phyloP scores from a whole-genome alignment of 2,888 invertebrate genomes.

The Candidula unifasciata region DNA sequence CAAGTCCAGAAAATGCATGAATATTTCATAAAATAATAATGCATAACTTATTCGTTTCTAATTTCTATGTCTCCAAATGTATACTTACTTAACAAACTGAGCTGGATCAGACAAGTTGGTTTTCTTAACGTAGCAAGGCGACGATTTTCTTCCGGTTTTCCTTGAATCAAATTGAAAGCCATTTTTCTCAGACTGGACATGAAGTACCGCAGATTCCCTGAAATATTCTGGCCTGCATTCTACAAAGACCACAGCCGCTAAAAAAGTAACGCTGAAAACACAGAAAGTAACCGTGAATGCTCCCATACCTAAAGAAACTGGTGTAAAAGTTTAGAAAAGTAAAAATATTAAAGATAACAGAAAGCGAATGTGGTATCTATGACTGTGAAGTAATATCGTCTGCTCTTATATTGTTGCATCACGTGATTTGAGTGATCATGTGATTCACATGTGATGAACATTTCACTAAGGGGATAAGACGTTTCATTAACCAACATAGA shows the following conservation, averaged over 20 bases:
- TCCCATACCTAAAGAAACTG: background rate
- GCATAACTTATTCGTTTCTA: too few relatives aligned
- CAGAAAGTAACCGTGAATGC: background rate
- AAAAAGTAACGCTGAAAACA: background rate
- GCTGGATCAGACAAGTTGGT: slow-evolving; percentile 34
- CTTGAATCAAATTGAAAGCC: background rate
- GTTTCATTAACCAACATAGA: too few relatives aligned
- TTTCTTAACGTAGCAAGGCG: slow-evolving; percentile 42
- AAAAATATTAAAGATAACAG: background rate
- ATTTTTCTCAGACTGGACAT: background rate
- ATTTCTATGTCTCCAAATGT: too few relatives aligned
- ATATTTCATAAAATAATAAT: too few relatives aligned
- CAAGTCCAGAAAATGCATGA: too few relatives aligned
- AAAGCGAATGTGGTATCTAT: background rate
- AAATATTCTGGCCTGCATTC: slow-evolving; percentile 24
- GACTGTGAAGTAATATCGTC: background rate
- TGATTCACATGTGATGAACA: background rate
- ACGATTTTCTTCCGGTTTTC: background rate
- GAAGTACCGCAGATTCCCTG: background rate
- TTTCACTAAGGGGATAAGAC: too few relatives aligned
- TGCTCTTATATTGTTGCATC: background rate
- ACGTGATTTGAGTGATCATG: background rate
- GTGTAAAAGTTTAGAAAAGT: background rate
- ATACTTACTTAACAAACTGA: slow-evolving; percentile 45
- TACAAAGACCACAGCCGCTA: background rate